Conservation (phyloP, 2,888 invertebrate genomes). For the Tenthredo scrophulariae region DNA sequence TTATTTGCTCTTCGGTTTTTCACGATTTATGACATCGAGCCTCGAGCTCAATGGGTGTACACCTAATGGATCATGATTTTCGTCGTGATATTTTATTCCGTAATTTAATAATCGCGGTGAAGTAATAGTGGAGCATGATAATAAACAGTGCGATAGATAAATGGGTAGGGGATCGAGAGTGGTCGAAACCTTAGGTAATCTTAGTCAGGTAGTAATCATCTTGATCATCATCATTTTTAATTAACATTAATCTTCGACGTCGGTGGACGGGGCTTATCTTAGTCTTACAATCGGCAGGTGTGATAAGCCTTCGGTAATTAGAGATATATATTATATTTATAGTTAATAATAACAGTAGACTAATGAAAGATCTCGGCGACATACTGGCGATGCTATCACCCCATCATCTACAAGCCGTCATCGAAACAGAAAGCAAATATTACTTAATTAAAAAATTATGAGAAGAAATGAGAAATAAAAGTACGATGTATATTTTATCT, state of each 20-base stretch:
- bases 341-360: neutral
- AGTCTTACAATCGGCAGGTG: slow-evolving; percentile 36
- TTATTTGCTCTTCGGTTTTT: neutral
- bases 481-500: neutral
- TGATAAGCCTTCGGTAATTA: slow-evolving; percentile 26
- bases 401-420: neutral
- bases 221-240: slow-evolving; percentile 62
- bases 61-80: too few relatives aligned
- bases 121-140: neutral
- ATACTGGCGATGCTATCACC: neutral
- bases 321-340: neutral
- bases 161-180: neutral
- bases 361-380: neutral
- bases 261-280: slow-evolving; percentile 53
- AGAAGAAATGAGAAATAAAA: neutral
- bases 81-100: neutral
- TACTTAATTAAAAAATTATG: neutral
- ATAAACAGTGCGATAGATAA: neutral
- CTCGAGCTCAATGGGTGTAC: too few relatives aligned
- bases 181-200: neutral
- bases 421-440: neutral
- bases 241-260: slow-evolving; percentile 64
- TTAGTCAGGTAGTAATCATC: slow-evolving; percentile 30
- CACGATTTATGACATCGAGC: neutral
- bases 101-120: neutral